Percentiles rank a stretch among this genome's conserved stretches.
phyloP scores from a whole-genome alignment of 2,113 vertebrate species.

The Corythoichthys haematopterus region DNA sequence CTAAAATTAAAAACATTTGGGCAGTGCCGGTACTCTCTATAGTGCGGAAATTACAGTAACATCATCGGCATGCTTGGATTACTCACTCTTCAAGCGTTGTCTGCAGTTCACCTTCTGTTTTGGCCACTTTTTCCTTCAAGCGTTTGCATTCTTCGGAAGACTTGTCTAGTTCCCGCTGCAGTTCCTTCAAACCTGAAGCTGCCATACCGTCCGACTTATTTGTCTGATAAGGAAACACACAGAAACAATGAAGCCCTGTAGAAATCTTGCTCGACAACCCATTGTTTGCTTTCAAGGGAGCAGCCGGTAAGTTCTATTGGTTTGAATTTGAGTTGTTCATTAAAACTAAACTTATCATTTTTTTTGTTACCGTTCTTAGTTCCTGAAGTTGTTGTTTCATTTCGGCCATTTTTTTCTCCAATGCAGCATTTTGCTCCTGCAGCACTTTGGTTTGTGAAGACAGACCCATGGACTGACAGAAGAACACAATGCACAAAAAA shows the following conservation, averaged over 20 bases:
- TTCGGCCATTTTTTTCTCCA: constrained; percentile 78
- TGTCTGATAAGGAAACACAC: constrained; percentile 68
- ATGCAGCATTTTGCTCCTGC: constrained; percentile 79
- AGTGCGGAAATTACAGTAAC: no score
- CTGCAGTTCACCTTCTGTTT: constrained; percentile 82
- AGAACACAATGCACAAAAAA: constrained; percentile 7
- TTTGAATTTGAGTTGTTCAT: constrained; percentile 2
- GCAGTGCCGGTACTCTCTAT: no score
- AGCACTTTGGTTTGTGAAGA: constrained; percentile 78
- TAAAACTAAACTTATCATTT: constrained; percentile 2
- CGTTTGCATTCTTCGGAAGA: constrained; percentile 70
- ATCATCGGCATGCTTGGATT: neutral
- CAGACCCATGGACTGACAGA: constrained; percentile 70
- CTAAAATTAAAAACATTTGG: no score
- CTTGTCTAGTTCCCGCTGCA: constrained; percentile 71
- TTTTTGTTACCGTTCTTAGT: constrained; percentile 74
- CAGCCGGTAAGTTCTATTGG: neutral
- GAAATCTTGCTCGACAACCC: neutral
- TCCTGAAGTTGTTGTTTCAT: constrained; percentile 81
- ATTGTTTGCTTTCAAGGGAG: neutral
- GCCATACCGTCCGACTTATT: constrained; percentile 71
- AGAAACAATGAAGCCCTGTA: neutral
- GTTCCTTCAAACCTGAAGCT: constrained; percentile 68
- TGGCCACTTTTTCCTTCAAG: constrained; percentile 76
- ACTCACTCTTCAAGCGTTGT: constrained; percentile 91